Percentiles rank a stretch among this genome's conserved stretches.
Evolutionary conservation across 2,888 invertebrate species (phyloP).

Genomic region (Acronicta alni): DNA sequence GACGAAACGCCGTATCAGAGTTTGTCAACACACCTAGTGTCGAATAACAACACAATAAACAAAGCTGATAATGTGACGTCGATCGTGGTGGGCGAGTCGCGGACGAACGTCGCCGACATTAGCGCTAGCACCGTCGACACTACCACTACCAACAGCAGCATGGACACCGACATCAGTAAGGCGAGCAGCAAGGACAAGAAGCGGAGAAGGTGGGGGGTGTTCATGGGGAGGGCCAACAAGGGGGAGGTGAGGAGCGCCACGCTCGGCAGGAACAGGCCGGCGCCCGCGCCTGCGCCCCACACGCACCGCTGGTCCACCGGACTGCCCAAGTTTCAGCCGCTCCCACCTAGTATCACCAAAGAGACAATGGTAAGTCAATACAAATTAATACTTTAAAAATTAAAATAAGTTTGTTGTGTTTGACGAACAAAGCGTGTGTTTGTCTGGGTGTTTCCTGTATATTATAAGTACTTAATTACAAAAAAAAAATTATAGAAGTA

Average conservation of each 20-base stretch:
- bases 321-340: slow-evolving; percentile 91
- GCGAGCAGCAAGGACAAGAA: slow-evolving; percentile 89
- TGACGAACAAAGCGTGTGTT: too few relatives aligned
- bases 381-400: too few relatives aligned
- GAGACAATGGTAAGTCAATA: slow-evolving; percentile 91
- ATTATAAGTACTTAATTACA: too few relatives aligned
- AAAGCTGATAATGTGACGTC: slow-evolving; percentile 81
- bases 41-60: slow-evolving; percentile 76
- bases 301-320: slow-evolving; percentile 93
- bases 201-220: slow-evolving; percentile 91
- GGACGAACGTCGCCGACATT: slow-evolving; percentile 35
- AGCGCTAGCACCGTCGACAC: slow-evolving; percentile 61
- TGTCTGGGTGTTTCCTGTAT: too few relatives aligned
- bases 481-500: too few relatives aligned
- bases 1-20: slow-evolving; percentile 86
- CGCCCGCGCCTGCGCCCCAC: slow-evolving; percentile 83
- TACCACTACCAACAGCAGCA: slow-evolving; percentile 72
- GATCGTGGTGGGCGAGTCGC: slow-evolving; percentile 72
- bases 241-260: slow-evolving; percentile 91
- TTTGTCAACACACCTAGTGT: slow-evolving; percentile 78
- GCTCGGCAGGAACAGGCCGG: slow-evolving; percentile 91
- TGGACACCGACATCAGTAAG: slow-evolving; percentile 72
- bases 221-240: slow-evolving; percentile 91
- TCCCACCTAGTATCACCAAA: slow-evolving; percentile 93
- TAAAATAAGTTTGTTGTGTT: too few relatives aligned